Evolutionary conservation across 2,113 vertebrate species (phyloP).

Genomic region (Pantherophis guttatus): DNA sequence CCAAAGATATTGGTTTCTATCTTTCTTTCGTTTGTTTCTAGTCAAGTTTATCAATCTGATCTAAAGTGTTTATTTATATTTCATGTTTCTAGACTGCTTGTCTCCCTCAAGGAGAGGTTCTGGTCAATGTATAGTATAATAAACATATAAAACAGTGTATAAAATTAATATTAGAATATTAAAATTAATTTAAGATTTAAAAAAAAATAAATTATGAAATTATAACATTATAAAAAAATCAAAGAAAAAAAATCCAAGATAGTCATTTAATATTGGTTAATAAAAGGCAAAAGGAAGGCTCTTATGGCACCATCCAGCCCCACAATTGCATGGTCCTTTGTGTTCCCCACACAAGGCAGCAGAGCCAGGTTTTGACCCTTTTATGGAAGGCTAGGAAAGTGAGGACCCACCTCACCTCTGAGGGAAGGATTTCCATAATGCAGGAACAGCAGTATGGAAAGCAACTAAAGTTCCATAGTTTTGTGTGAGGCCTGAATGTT

Average conservation of each 20-base stretch:
- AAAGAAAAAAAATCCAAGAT: not conserved
- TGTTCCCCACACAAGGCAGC: not conserved
- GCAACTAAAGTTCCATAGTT: not conserved
- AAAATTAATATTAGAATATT: not conserved
- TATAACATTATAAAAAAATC: not conserved
- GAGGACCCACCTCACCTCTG: too few relatives aligned
- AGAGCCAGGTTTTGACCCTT: not conserved
- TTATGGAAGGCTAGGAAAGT: not conserved
- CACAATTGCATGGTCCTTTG: not conserved
- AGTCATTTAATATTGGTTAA: not conserved
- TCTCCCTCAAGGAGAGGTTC: too few relatives aligned
- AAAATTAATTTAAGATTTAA: not conserved
- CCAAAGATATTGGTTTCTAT: too few relatives aligned
- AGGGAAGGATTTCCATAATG: too few relatives aligned
- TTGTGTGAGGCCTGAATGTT: not conserved
- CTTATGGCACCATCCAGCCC: not conserved
- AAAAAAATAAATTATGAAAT: not conserved
- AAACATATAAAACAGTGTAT: not conserved
- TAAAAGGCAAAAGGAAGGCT: not conserved
- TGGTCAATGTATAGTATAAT: not conserved
- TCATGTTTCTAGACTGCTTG: too few relatives aligned
- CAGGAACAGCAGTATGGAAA: not conserved
- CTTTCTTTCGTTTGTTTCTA: too few relatives aligned
- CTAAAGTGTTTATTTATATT: too few relatives aligned
- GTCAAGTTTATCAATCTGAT: too few relatives aligned